Base-by-base conservation (phyloP, 2,888 invertebrate genomes). In the Pristionchus japonicus region DNA sequence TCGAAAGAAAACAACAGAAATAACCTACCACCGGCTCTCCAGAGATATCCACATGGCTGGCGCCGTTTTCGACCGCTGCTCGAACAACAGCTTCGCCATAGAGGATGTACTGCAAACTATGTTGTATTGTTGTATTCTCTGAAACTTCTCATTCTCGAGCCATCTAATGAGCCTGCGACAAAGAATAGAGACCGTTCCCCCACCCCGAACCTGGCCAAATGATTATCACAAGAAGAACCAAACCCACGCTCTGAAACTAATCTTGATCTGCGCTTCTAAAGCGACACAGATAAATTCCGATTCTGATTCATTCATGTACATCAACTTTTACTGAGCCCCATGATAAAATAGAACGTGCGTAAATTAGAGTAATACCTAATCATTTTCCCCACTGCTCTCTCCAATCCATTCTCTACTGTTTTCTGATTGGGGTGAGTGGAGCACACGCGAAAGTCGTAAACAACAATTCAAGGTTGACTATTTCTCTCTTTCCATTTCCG, bases 11-110 rank as follows among this genome's bases (percentile, higher is more conserved):
- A 34, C 1, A 23, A 27, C 15, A 67, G 11, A 6, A 1, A 67
- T 67, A 1, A 67, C 31, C 7, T 15, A 92, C 92, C 64, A 96
- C 96, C 0, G 98, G 97, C 94, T 99, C 98, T 9, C 98, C 98
- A 93, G 97, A 97, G 64, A 99, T 97, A 95, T 99, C 99, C 17
- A 99, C 96, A 94, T 98, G 97, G 95, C 97, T 96, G 0, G 98
- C 96, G 88, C 96, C 96, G 82, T 96, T 96, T 88, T 96, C 96
- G 37, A 98, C 96, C 91, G 97, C 98, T 0, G 98, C 98, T 92
- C 96, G 96, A 0, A 99, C 97, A 9, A 98, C 97, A 4, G 96
- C 96, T 94, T 98, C 98, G 0, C 99, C 99, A 95, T 96, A 97
- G 94, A 97, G 96, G 47, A 95, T 95, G 92, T 95, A 96, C 95